These are phyloP conservation scores for Bimastos eiseni DNA, from an alignment of 2,888 invertebrate genomes.

Conservation along the genomic window DNA sequence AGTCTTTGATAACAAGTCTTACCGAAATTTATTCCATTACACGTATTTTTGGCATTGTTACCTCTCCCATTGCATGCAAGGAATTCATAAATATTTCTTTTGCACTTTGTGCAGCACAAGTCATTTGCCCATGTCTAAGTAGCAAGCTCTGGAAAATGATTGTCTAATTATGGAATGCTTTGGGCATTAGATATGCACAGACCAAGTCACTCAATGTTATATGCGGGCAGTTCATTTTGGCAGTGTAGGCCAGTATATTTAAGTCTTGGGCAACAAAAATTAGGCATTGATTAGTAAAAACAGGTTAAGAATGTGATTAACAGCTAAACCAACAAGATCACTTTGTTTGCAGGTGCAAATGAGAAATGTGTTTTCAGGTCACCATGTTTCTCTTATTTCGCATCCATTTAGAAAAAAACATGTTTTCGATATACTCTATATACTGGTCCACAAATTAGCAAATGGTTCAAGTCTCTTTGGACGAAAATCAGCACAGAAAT, in stretches of 20 bases:
- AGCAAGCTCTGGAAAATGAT: background rate
- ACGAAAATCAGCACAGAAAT: background rate
- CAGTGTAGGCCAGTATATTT: background rate
- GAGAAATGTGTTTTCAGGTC: background rate
- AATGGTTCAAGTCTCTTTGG: background rate
- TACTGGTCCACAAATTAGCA: background rate
- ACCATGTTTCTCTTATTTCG: background rate
- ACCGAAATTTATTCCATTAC: background rate
- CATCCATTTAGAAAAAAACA: background rate
- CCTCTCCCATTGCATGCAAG: background rate
- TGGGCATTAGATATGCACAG: background rate
- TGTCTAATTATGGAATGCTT: background rate
- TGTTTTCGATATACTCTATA: background rate
- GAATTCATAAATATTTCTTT: background rate
- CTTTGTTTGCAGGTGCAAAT: background rate
- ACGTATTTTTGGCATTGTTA: background rate
- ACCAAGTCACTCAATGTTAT: background rate
- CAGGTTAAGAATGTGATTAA: background rate
- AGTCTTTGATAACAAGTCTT: background rate
- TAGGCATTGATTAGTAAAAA: no score
- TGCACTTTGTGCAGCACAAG: background rate
- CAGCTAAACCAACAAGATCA: background rate
- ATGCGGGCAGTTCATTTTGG: background rate
- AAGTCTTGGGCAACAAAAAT: background rate
- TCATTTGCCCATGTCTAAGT: background rate